Evolutionary conservation across 2,113 vertebrate species (phyloP).

Genomic region (Oncorhynchus tshawytscha): DNA sequence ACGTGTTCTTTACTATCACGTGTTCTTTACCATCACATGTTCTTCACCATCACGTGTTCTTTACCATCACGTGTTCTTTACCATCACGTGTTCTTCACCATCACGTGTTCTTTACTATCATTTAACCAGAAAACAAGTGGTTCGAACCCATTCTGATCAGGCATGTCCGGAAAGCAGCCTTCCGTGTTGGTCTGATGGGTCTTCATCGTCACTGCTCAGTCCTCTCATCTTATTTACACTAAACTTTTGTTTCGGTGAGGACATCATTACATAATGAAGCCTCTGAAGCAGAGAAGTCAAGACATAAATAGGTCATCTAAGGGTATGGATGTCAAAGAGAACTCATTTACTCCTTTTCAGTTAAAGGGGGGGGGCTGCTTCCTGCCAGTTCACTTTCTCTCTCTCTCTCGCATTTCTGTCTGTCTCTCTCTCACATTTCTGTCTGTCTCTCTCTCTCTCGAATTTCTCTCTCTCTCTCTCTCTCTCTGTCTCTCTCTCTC

Average conservation of each 20-base stretch:
- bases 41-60: too few species aligned
- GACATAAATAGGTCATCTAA: constrained; percentile 33
- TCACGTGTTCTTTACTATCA: neutral
- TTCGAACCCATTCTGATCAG: neutral
- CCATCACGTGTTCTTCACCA: too few species aligned
- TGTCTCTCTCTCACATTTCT: too few species aligned
- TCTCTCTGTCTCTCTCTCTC: too few species aligned
- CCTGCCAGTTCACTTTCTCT: constrained; percentile 54
- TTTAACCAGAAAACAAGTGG: neutral
- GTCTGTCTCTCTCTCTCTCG: neutral
- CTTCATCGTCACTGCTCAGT: constrained; percentile 10
- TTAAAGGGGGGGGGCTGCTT: constrained; percentile 30
- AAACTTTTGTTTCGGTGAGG: neutral
- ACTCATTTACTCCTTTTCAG: constrained; percentile 35
- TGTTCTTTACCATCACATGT: too few species aligned
- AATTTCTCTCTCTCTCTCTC: too few species aligned
- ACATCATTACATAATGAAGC: constrained; percentile 42
- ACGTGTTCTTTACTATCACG: too few species aligned
- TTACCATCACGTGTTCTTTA: too few species aligned
- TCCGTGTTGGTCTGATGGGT: neutral
- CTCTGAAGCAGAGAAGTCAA: neutral
- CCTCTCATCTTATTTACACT: constrained; percentile 30
- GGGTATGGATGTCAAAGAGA: constrained; percentile 6
- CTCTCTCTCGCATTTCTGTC: too few species aligned
- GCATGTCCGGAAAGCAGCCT: neutral